Evolutionary conservation across 2,888 invertebrate genomes (phyloP), one percentile per base, ranked within the genome.

Genomic region (Ariolimax columbianus): DNA sequence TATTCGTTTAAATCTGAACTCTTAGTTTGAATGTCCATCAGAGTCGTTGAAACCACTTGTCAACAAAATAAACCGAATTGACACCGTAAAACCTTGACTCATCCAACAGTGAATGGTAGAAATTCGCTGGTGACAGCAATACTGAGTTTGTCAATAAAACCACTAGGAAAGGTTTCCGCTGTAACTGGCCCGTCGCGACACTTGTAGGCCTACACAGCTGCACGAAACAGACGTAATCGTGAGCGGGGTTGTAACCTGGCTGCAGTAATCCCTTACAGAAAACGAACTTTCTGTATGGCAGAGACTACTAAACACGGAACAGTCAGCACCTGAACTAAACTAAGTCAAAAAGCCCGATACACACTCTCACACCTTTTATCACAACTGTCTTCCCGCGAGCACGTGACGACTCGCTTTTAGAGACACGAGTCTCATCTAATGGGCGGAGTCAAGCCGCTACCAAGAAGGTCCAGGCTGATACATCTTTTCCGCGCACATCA

Each of bases 361-460:
- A 59, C 33, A 38, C 78, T 78, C 78, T 78, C 78, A 78, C 78
- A 78, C 78, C 78, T 78, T 59, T 78, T 78, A 78, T 78, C 78
- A n/a, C 30, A 63, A 78, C 78, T 23, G 78, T 63, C 59, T 78
- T 78, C 63, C 40, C 36, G 63, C 78, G 1, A 59, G 78, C 78
- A 78, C 78, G 38, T 36, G 55, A 59, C 59, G 36, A 78, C n/a
- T 59, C 38, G 59, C 63, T 63, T 78, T 78, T 63, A 78, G 78
- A 63, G 38, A 77, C 51, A 59, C 43, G 66, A 59, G 75, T 43
- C 33, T 33, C 72, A 30, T 66, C 33, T 68, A 83, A 72, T 75
- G 78, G 83, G 83, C 78, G 83, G 83, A 70, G 83, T 68, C 63
- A 83, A 82, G 59, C 83, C 47, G 19, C 66, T 26, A 77, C 36